Evolutionary conservation across 1,140 invertebrate genomes (phyloP).

Genomic region (Nixonia krombeini): DNA sequence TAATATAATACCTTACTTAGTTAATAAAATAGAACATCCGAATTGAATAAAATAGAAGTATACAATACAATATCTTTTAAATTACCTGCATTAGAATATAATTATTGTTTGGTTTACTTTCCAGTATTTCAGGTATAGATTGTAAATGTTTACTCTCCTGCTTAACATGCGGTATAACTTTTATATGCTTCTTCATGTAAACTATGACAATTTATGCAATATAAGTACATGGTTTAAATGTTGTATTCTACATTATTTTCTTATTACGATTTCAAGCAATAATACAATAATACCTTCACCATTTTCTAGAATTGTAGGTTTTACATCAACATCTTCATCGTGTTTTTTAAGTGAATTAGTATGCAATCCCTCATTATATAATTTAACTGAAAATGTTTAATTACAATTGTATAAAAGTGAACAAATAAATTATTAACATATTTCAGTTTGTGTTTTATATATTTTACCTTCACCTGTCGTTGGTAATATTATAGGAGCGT

Average conservation of each 20-base stretch:
- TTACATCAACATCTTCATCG: slow-evolving; percentile 32
- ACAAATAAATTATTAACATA: slow-evolving; percentile 9
- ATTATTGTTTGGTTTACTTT: slow-evolving; percentile 49
- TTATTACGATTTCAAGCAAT: slow-evolving; percentile 2
- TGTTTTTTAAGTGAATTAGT: slow-evolving; percentile 4
- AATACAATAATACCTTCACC: slow-evolving; percentile 49
- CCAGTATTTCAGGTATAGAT: slow-evolving; percentile 54
- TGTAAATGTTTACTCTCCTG: slow-evolving; percentile 20
- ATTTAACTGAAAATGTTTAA: slow-evolving; percentile 17
- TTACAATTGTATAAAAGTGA: neutral
- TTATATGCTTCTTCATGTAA: slow-evolving; percentile 6
- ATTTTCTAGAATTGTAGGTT: slow-evolving; percentile 57
- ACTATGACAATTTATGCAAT: slow-evolving; percentile 1
- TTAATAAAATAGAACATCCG: slow-evolving; percentile 5
- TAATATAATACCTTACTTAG: too few species aligned
- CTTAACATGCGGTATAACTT: slow-evolving; percentile 4
- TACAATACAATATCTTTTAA: slow-evolving; percentile 11
- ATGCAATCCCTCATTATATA: slow-evolving; percentile 4
- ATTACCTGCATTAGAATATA: slow-evolving; percentile 63
- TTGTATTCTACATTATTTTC: slow-evolving; percentile 16
- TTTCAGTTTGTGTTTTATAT: too few species aligned
- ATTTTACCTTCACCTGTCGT: slow-evolving; percentile 50
- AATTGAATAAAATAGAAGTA: slow-evolving; percentile 1
- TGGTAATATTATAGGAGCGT: slow-evolving; percentile 55
- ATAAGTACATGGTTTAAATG: slow-evolving; percentile 12